Conservation (phyloP, 2,888 invertebrate genomes). For the Drosophila planitibia region DNA sequence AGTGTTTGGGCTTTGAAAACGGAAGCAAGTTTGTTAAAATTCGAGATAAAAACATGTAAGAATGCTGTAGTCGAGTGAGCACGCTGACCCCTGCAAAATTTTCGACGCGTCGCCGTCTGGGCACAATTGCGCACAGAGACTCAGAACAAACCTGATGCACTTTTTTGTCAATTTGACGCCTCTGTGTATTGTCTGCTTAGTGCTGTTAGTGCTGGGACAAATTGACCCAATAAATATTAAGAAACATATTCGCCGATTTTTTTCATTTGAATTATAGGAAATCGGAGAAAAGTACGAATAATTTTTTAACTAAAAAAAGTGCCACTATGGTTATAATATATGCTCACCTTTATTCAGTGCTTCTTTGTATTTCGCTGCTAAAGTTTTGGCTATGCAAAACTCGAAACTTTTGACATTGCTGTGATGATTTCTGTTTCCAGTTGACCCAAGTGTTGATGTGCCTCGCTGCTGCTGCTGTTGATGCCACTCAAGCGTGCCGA, state of each 20-base stretch:
- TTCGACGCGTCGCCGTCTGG: no score
- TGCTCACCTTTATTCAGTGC: constrained; percentile 17
- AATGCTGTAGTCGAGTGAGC: no score
- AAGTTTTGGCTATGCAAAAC: constrained; percentile 35
- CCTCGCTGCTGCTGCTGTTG: constrained; percentile 16
- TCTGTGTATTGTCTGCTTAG: no score
- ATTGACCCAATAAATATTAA: background rate
- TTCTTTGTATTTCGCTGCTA: background rate
- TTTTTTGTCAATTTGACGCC: no score
- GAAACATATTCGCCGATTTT: background rate
- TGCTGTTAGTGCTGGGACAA: background rate
- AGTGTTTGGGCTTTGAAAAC: background rate
- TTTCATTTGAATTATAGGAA: background rate
- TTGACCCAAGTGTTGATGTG: constrained; percentile 28
- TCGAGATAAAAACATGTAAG: background rate
- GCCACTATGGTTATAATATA: background rate
- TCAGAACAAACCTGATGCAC: no score
- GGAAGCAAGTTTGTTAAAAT: background rate
- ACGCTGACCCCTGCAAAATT: no score
- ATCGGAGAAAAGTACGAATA: background rate
- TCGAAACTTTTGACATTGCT: constrained; percentile 54
- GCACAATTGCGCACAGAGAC: no score
- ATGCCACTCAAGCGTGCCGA: constrained; percentile 56
- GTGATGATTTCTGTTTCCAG: constrained; percentile 19
- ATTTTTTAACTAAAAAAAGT: background rate